These are phyloP conservation scores for Picathartes gymnocephalus DNA, from an alignment of 2,113 vertebrate genomes.

Conservation along the genomic window DNA sequence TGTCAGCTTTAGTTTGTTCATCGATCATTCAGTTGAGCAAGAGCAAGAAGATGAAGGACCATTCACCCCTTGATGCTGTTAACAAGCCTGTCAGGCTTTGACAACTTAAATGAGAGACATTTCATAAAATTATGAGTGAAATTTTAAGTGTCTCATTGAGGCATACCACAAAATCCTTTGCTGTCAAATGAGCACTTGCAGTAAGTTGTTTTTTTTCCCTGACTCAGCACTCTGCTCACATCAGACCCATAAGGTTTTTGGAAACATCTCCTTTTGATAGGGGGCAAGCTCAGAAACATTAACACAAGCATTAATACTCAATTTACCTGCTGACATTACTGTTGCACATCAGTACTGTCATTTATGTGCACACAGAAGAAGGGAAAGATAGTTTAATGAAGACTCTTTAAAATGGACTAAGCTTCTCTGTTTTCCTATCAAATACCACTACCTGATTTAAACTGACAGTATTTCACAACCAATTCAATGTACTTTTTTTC, in stretches of 20 bases:
- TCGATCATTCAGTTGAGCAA: slow-evolving; percentile 50
- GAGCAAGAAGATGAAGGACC: slow-evolving; percentile 47
- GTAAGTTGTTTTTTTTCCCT: not conserved
- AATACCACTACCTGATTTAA: not conserved
- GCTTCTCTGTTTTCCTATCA: not conserved
- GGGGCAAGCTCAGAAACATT: not conserved
- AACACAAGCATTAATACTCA: not conserved
- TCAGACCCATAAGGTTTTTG: not conserved
- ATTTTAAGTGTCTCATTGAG: slow-evolving; percentile 19
- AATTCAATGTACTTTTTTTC: not conserved
- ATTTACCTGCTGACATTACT: not conserved
- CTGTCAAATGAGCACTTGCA: slow-evolving; percentile 18
- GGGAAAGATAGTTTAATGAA: not conserved
- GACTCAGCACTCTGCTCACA: not conserved
- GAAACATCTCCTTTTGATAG: not conserved
- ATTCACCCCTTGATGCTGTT: slow-evolving; percentile 50
- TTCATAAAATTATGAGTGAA: slow-evolving; percentile 43
- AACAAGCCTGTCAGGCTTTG: slow-evolving; percentile 51
- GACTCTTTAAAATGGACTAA: not conserved
- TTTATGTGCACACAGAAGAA: not conserved
- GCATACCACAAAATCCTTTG: slow-evolving; percentile 25
- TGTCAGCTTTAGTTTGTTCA: slow-evolving; percentile 58
- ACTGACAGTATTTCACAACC: not conserved
- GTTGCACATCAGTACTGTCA: not conserved
- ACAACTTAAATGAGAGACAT: slow-evolving; percentile 52